phyloP scores from a whole-genome alignment of 2,797 vertebrate species.

The Picus viridis region DNA sequence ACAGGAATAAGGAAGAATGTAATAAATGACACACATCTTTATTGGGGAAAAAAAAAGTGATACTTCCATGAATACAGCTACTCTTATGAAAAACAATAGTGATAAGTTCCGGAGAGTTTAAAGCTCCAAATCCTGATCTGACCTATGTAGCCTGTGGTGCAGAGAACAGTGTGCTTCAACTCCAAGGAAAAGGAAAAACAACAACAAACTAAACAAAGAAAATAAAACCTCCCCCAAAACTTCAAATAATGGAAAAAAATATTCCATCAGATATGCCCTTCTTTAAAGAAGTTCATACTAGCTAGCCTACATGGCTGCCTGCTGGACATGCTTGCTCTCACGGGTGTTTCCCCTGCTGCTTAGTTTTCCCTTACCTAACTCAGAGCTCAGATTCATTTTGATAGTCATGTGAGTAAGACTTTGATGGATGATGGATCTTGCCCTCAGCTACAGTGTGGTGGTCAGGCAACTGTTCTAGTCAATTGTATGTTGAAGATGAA shows the following conservation, averaged over 20 bases:
- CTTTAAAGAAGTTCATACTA: not conserved
- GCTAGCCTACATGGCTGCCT: not conserved
- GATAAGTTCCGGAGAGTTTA: not conserved
- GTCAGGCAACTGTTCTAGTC: not conserved
- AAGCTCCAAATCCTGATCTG: not conserved
- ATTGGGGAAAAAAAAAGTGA: not conserved
- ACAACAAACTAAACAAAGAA: not conserved
- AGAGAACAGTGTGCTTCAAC: not conserved
- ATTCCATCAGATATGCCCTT: not conserved
- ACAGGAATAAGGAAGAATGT: not conserved
- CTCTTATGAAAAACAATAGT: not conserved
- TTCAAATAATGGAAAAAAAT: not conserved
- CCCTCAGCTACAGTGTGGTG: not conserved
- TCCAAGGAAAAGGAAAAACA: not conserved
- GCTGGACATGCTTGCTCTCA: not conserved
- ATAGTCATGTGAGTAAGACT: not conserved
- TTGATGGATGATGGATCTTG: not conserved
- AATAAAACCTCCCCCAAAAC: rapidly evolving
- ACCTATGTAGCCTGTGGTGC: not conserved
- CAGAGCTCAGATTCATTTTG: not conserved
- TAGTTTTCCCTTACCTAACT: not conserved
- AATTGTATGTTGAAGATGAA: not conserved
- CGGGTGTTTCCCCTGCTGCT: not conserved
- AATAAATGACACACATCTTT: not conserved
- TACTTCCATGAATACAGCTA: not conserved